Base-by-base conservation (phyloP, 2,888 invertebrate genomes). In the Linyphia triangularis region DNA sequence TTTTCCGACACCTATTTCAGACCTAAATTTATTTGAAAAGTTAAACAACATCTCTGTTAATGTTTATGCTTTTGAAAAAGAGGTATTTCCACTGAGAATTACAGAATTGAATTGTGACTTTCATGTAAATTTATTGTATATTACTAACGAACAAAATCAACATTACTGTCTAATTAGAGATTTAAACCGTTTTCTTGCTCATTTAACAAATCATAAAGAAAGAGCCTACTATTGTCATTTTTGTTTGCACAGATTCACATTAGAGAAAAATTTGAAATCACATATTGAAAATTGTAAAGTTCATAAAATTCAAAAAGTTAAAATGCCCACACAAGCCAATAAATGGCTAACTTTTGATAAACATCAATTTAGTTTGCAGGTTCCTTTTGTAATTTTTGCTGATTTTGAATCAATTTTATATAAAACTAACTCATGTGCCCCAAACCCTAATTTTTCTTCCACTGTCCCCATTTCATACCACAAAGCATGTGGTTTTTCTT, bases 41-140 rank as follows among this genome's bases (percentile, higher is more conserved):
- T 9, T n/a, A 24, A 83, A 83, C 26, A 26, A 73, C 16, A 22
- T 83, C 5, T 22, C 69, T 1, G 61, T 83, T 13, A 83, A 83
- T 63, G 43, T 83, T 5, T 73, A 26, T 19, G 40, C 9, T n/a
- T 73, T 13, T 57, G 33, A 28, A 40, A 40, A 40, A 40, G 70
- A 22, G 16, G 43, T 82, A 7, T 59, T 82, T 33, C 70, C 70
- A 0, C 7, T 82, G 2, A 6, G 19, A 19, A 69, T 82, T 30
- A 57, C 59, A 19, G 16, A 43, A 22, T 3, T 2, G 2, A 19
- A 30, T 59, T 22, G 26, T 13, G 30, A 22, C 13, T 24, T 19
- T n/a, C 37, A 37, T 16, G 51, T 82, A 9, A 69, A 70, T 22
- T 30, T 82, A 3, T 26, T 82, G 1, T 24, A 59, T 1, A 61